phyloP scores from a whole-genome alignment of 2,797 vertebrate species.

The Neostethus bicornis region DNA sequence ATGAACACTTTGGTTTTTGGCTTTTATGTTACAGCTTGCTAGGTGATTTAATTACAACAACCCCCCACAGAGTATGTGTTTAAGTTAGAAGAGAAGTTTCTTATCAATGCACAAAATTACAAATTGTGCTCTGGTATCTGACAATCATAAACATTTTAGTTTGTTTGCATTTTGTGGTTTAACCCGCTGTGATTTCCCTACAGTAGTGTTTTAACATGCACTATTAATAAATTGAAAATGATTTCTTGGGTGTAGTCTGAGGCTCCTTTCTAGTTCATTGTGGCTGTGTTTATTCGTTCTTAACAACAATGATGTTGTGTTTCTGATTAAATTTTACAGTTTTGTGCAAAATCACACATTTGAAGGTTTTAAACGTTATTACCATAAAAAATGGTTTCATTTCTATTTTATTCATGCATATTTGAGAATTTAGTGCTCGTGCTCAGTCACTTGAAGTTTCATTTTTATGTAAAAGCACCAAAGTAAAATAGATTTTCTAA shows the following conservation, averaged over 20 bases:
- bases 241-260: slow-evolving; percentile 10
- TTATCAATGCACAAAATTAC: neutral
- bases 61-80: no score
- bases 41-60: neutral
- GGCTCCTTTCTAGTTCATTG: slow-evolving; percentile 7
- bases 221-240: slow-evolving; percentile 20
- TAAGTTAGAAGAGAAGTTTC: neutral
- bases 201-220: slow-evolving; percentile 47
- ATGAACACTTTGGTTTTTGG: neutral
- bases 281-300: no score
- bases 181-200: slow-evolving; percentile 5
- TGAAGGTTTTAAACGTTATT: no score
- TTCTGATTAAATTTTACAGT: no score
- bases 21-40: neutral
- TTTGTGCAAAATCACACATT: no score
- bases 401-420: no score
- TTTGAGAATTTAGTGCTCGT: no score
- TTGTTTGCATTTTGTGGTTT: neutral
- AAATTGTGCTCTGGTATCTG: neutral
- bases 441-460: no score
- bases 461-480: no score
- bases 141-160: neutral
- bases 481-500: no score
- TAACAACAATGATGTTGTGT: no score
- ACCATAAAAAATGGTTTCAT: no score